These are phyloP conservation scores for Fragum whitleyi DNA, from an alignment of 2,888 invertebrate species.

Conservation along the genomic window DNA sequence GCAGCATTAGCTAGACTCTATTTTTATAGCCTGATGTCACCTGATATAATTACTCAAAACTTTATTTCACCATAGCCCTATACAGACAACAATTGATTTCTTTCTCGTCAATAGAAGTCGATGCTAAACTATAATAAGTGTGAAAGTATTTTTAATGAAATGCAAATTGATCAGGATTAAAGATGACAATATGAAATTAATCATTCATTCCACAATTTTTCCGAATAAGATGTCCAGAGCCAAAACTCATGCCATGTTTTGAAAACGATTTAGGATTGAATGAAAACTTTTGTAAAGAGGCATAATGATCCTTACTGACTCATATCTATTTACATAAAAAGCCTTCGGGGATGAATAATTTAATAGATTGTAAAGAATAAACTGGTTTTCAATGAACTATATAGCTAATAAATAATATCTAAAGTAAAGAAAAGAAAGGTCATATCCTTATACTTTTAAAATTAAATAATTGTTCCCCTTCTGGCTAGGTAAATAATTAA, in stretches of 20 bases:
- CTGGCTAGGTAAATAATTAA: too few species aligned
- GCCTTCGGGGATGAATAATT: background rate
- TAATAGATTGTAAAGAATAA: conserved; percentile 5
- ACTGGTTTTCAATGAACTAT: background rate
- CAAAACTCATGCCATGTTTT: background rate
- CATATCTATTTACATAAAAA: background rate
- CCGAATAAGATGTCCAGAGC: too few species aligned
- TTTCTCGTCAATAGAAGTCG: too few species aligned
- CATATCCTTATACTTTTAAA: background rate
- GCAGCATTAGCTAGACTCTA: conserved; percentile 8
- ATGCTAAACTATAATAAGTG: too few species aligned
- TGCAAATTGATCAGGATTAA: too few species aligned
- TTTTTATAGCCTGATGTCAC: conserved; percentile 10
- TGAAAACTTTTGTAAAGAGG: background rate
- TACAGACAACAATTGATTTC: background rate
- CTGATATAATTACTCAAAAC: background rate
- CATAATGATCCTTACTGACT: background rate
- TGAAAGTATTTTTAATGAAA: too few species aligned
- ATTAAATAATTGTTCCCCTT: background rate
- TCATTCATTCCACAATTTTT: too few species aligned
- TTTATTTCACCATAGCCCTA: too few species aligned
- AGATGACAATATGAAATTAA: too few species aligned
- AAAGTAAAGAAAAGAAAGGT: conserved; percentile 1
- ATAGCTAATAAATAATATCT: background rate
- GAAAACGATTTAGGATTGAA: background rate